Evolutionary conservation across 2,113 vertebrate genomes (phyloP).

Genomic region (Elaphurus davidianus): DNA sequence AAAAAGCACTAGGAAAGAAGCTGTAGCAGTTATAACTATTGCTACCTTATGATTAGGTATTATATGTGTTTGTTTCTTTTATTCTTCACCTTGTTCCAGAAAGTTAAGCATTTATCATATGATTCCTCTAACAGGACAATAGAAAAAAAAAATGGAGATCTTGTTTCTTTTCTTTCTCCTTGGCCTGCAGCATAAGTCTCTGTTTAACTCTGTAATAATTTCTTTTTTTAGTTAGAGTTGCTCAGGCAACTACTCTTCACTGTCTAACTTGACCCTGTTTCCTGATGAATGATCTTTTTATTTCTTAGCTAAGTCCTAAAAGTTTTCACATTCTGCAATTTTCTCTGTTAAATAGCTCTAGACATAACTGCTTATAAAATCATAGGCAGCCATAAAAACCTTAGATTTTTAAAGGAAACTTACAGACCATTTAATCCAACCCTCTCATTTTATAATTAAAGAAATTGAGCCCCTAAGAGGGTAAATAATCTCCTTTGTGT

Average conservation of each 20-base stretch:
- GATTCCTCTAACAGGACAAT: not conserved
- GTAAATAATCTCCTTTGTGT: slow-evolving; percentile 4
- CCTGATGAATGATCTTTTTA: slow-evolving; percentile 59
- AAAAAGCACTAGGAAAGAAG: not conserved
- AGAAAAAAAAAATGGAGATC: not conserved
- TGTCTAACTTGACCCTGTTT: slow-evolving; percentile 54
- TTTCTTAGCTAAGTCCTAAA: slow-evolving; percentile 45
- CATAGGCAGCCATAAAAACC: not conserved
- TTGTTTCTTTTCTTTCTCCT: not conserved
- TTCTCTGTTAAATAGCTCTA: slow-evolving; percentile 51
- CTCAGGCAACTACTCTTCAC: slow-evolving; percentile 20
- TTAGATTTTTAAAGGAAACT: slow-evolving; percentile 21
- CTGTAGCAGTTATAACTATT: not conserved
- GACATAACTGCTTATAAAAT: slow-evolving; percentile 46
- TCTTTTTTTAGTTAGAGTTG: slow-evolving; percentile 48
- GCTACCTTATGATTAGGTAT: not conserved
- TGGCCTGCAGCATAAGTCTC: not conserved
- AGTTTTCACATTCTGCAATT: slow-evolving; percentile 36
- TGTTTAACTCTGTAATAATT: slow-evolving; percentile 26
- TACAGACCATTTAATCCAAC: not conserved
- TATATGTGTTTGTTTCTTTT: not conserved
- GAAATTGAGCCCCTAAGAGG: not conserved
- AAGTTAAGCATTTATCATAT: not conserved
- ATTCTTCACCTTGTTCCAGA: not conserved
- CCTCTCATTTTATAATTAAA: slow-evolving; percentile 39